Base-by-base conservation (phyloP, 2,113 vertebrate species). In the Asarcornis scutulata region DNA sequence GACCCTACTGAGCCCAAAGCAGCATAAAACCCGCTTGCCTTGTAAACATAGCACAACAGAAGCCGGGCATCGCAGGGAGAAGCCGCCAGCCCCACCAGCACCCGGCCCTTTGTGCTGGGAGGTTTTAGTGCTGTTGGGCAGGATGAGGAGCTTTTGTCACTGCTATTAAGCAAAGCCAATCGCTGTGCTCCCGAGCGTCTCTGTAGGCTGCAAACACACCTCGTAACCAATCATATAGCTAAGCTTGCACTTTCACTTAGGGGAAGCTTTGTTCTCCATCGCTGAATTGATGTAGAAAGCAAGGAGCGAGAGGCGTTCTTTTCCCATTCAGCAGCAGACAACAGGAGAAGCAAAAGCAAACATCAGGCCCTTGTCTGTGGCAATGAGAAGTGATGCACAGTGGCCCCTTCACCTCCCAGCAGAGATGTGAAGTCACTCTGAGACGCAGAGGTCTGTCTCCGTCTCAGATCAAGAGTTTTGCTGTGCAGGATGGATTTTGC, bases 121-220 rank as follows among this genome's bases (percentile, higher is more conserved):
- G 46, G 66, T 21, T 73, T 55, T 46, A 34, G 17, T 83, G 86
- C 69, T 32, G 80, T 76, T 53, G 69, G 81, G 74, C 80, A 93
- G 66, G 38, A 69, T 62, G 66, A 92, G 93, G 62, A 92, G 91
- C 53, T 87, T 93, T 85, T 93, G 69, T 84, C 90, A 44, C 56
- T 2, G 1, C 67, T 58, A 36, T 73, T 62, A 55, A 75, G 26
- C 83, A 82, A 88, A 94, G 77, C 58, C 31, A 46, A 79, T 79
- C 56, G 1, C 52, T 0, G 7, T 13, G 12, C 56, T 32, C 60
- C 88, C 1, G 29, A 95, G 73, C 48, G 23, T 75, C 83, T 59
- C 68, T 2, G 59, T 68, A 55, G 76, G 90, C 63, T 77, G 78
- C 38, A 68, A 72, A 68, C 7, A 0, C 0, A 0, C 76, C 83